These are phyloP conservation scores for Cebidichthys violaceus DNA, from an alignment of 2,113 vertebrate genomes.

Conservation along the genomic window DNA sequence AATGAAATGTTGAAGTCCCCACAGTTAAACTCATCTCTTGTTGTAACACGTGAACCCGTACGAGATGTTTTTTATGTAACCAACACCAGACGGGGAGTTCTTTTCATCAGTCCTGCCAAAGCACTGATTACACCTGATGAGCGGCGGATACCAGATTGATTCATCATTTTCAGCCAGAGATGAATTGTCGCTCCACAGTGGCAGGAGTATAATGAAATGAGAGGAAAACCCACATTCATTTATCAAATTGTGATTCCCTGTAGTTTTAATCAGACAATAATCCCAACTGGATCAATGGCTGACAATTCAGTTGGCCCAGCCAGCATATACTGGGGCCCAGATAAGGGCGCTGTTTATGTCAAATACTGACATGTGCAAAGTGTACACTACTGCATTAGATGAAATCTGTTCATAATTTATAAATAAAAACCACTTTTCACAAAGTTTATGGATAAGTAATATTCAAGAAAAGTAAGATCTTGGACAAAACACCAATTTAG, in stretches of 20 bases:
- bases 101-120: slow-evolving; percentile 54
- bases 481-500: background rate
- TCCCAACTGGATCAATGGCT: slow-evolving; percentile 4
- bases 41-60: slow-evolving; percentile 16
- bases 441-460: background rate
- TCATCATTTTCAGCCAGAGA: slow-evolving; percentile 50
- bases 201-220: slow-evolving; percentile 16
- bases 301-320: background rate
- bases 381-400: background rate
- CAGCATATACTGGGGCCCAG: no score
- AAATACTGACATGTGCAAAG: background rate
- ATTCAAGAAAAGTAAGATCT: background rate
- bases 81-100: slow-evolving; percentile 43
- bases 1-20: slow-evolving; percentile 7
- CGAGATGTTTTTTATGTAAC: slow-evolving; percentile 14
- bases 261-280: slow-evolving; percentile 13
- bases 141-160: slow-evolving; percentile 39
- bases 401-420: background rate
- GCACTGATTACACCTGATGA: slow-evolving; percentile 61
- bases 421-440: background rate
- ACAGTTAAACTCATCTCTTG: background rate
- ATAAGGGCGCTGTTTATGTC: background rate
- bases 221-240: background rate
- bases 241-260: slow-evolving; percentile 9
- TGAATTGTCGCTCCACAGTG: slow-evolving; percentile 22